Percentiles rank a stretch among this genome's conserved stretches.
These are phyloP conservation scores for Drosophila testacea DNA, from an alignment of 2,888 invertebrate genomes.

Conservation along the genomic window DNA sequence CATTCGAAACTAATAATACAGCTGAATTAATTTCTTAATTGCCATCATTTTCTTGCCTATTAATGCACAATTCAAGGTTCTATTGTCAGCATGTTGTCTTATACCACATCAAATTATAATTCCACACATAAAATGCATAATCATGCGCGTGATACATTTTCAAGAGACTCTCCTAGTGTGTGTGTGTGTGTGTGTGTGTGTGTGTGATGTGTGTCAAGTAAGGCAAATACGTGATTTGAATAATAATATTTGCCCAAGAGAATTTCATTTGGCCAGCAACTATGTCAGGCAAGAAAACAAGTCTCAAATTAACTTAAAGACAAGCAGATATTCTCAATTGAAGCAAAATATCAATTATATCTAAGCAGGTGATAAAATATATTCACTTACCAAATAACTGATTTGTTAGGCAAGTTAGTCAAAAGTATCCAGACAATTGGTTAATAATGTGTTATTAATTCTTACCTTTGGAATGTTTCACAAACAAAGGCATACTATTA, in stretches of 20 bases:
- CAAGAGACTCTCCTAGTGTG: conserved; percentile 3
- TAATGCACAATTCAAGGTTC: conserved; percentile 60
- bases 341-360: conserved; percentile 2
- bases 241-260: conserved; percentile 57
- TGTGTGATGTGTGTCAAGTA: conserved; percentile 55
- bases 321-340: background rate
- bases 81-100: background rate
- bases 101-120: conserved; percentile 60
- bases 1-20: background rate
- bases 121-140: conserved; percentile 70
- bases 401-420: background rate
- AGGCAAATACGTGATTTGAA: conserved; percentile 73
- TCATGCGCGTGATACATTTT: conserved; percentile 57
- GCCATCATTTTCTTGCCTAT: conserved; percentile 38
- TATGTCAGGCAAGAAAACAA: conserved; percentile 39
- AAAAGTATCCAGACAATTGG: background rate
- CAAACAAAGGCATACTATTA: too few species aligned
- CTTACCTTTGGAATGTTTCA: too few species aligned
- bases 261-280: conserved; percentile 24
- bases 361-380: background rate
- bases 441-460: background rate
- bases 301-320: conserved; percentile 32
- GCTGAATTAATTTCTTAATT: conserved; percentile 23
- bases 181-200: conserved; percentile 11
- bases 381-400: background rate